phyloP scores from a whole-genome alignment of 2,113 vertebrate species.

The Bubo scandiacus region DNA sequence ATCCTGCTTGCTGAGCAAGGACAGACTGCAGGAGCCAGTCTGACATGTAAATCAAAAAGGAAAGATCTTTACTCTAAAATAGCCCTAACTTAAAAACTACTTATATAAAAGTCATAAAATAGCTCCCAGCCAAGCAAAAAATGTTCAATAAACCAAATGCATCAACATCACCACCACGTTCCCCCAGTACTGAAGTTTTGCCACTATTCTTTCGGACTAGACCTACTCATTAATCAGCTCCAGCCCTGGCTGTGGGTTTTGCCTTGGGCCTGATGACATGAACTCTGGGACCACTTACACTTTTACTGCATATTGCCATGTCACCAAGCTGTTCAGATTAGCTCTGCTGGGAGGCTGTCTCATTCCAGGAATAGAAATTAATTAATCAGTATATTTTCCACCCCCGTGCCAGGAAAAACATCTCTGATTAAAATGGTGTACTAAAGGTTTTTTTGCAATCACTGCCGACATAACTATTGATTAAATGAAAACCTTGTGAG shows the following conservation, averaged over 20 bases:
- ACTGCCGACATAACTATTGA: slow-evolving; percentile 54
- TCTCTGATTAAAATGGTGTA: slow-evolving; percentile 71
- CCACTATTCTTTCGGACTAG: not conserved
- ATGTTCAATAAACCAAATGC: not conserved
- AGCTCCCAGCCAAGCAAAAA: not conserved
- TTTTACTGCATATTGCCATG: not conserved
- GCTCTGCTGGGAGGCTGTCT: slow-evolving; percentile 59
- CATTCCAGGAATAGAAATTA: slow-evolving; percentile 76
- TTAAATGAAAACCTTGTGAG: slow-evolving; percentile 62
- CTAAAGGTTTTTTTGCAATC: slow-evolving; percentile 53
- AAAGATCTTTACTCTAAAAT: not conserved
- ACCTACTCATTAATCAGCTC: not conserved
- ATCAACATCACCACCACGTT: not conserved
- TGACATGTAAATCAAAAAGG: not conserved
- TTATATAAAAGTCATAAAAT: not conserved
- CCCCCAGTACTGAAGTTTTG: not conserved
- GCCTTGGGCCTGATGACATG: not conserved
- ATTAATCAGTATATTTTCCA: slow-evolving; percentile 70
- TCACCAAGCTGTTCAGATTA: slow-evolving; percentile 52
- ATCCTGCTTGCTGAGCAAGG: not conserved
- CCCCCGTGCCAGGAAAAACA: slow-evolving; percentile 60
- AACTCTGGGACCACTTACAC: slow-evolving; percentile 1
- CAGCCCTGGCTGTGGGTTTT: not conserved
- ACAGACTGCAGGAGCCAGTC: not conserved
- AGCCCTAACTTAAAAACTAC: not conserved